Evolutionary conservation across 2,888 invertebrate genomes (phyloP), one percentile per base, ranked within the genome.

Genomic region (Trichogramma dendrolimi): DNA sequence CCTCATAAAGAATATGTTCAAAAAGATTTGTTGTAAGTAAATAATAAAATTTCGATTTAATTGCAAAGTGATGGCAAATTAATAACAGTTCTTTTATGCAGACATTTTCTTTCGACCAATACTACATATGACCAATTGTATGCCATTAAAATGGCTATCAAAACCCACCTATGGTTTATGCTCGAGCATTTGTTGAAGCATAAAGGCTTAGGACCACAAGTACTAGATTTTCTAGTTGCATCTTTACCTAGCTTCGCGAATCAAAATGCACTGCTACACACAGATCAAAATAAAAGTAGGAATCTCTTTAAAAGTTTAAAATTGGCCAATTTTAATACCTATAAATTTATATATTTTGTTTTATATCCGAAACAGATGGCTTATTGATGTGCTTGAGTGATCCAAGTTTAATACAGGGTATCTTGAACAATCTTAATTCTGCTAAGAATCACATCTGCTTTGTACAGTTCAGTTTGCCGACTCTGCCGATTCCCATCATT

Each of bases 121-220:
- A 83, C 82, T 65, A 84, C 83, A 73, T 87, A 87, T 71, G 86
- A 87, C 71, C 87, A 87, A 75, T 80, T 83, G 50, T 75, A 84
- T 69, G 86, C 86, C 7, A 82, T 87, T 55, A 84, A 84, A 70
- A 82, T 88, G 38, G 82, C 87, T 6, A 84, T 86, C 61, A 85
- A 86, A 71, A 84, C 85, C 43, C 83, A 84, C 44, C 80, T 87
- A 58, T 86, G 85, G 83, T 83, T 83, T 67, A 80, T 87, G 48
- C 78, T 88, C 27, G 76, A 82, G 69, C 82, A 82, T 61, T 73
- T 87, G 67, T 83, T 83, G 41, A 76, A 77, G 7, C 77, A 78
- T 55, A 79, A 85, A 68, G 85, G 86, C 58, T 75, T 86, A 38
- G 82, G 83, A 63, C 79, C 80, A 42, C 84, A 85, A 76, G 83